phyloP scores from a whole-genome alignment of 2,113 vertebrate genomes.

The Chionodraco myersi region DNA sequence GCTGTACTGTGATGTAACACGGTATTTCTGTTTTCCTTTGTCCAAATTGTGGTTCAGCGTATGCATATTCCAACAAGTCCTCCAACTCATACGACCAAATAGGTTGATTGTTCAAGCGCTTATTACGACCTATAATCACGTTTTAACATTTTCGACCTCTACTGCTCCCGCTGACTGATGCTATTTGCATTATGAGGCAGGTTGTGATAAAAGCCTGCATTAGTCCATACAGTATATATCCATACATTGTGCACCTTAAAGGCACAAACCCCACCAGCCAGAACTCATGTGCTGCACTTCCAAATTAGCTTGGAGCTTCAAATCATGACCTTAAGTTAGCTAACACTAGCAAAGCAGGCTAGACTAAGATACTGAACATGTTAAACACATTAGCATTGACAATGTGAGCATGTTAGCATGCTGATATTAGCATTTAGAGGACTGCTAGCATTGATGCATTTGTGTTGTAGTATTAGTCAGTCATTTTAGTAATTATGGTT shows the following conservation, averaged over 20 bases:
- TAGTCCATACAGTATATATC: neutral
- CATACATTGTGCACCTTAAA: neutral
- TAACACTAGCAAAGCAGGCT: neutral
- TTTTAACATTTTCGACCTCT: no score
- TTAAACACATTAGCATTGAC: neutral
- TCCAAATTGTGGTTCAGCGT: no score
- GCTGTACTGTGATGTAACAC: no score
- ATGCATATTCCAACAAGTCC: no score
- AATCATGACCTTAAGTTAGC: neutral
- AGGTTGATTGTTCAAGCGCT: no score
- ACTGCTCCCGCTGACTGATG: no score
- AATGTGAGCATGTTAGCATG: no score
- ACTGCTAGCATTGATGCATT: neutral
- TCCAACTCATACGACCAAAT: no score
- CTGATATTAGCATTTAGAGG: no score
- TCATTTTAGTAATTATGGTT: neutral
- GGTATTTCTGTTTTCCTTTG: no score
- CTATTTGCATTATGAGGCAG: constrained; percentile 10
- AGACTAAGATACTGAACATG: neutral
- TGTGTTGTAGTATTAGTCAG: neutral
- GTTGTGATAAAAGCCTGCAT: constrained; percentile 15
- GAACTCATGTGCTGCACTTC: neutral
- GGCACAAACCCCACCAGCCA: neutral
- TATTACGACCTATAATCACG: no score
- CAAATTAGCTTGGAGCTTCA: neutral